Evolutionary conservation across 30 jellyfish, hydroid and myxozoan genomes (phyloP).

Genomic region (Hydractinia symbiolongicarpus): DNA sequence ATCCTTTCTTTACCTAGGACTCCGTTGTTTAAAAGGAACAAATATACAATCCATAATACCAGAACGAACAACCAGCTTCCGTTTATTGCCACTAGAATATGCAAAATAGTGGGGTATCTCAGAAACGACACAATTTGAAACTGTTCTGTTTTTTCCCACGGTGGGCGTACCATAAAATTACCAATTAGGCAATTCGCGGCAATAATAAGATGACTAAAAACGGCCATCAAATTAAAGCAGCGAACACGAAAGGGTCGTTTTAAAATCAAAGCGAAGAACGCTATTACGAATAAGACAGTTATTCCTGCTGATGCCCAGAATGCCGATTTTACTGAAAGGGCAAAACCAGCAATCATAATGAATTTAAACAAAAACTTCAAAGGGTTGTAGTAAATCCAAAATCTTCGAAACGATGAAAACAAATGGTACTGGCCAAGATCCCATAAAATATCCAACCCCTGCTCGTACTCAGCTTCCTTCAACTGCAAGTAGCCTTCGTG

Average conservation of each 20-base stretch:
- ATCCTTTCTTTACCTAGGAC: constrained; percentile 46
- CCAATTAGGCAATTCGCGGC: constrained; percentile 77
- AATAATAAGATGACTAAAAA: constrained; percentile 45
- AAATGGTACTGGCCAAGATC: constrained; percentile 81
- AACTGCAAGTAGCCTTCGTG: constrained; percentile 90
- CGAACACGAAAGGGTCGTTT: constrained; percentile 84
- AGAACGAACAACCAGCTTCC: constrained; percentile 56
- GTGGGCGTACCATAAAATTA: constrained; percentile 82
- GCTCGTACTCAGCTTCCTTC: constrained; percentile 94
- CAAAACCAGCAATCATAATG: constrained; percentile 50
- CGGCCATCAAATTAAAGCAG: constrained; percentile 62
- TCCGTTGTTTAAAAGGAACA: constrained; percentile 47
- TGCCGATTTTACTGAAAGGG: constrained; percentile 60
- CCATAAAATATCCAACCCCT: constrained; percentile 85
- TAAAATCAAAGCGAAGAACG: constrained; percentile 37
- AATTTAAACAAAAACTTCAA: constrained; percentile 68
- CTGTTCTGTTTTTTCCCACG: constrained; percentile 73
- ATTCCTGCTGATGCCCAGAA: constrained; percentile 77
- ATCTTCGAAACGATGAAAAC: constrained; percentile 72
- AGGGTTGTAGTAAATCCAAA: constrained; percentile 87
- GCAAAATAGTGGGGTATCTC: constrained; percentile 74
- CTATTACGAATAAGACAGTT: constrained; percentile 52
- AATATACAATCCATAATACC: constrained; percentile 51
- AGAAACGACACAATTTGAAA: constrained; percentile 84
- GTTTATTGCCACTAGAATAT: constrained; percentile 58